Evolutionary conservation across 2,888 invertebrate genomes (phyloP).

Genomic region (Cephus rjabovi): DNA sequence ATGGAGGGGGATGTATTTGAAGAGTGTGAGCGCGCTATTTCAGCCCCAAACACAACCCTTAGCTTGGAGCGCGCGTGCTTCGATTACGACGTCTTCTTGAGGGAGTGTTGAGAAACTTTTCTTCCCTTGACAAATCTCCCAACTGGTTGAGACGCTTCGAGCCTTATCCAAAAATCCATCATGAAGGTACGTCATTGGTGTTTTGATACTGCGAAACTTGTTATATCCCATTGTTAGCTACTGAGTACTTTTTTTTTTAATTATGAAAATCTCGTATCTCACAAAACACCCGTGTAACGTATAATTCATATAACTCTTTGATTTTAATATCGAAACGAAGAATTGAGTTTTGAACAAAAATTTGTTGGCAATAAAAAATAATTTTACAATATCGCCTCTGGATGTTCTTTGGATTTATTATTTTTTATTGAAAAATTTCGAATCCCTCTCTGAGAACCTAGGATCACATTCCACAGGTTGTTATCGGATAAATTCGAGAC

Average conservation of each 20-base stretch:
- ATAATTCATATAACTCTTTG: background rate
- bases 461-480: background rate
- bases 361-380: background rate
- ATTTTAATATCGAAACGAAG: background rate
- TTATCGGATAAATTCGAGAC: background rate
- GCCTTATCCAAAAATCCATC: background rate
- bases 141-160: background rate
- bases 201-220: background rate
- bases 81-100: background rate
- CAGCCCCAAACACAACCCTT: constrained; percentile 44
- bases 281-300: background rate
- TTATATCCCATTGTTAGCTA: background rate
- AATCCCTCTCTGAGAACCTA: background rate
- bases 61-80: constrained; percentile 24
- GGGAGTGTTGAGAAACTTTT: background rate
- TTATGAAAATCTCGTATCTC: background rate
- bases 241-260: background rate
- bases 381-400: background rate
- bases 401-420: background rate
- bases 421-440: background rate
- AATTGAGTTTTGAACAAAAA: background rate
- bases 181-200: background rate
- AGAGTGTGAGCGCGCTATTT: constrained; percentile 46
- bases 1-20: constrained; percentile 53
- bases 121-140: background rate